Evolutionary conservation across 2,888 invertebrate species (phyloP), one percentile per base, ranked within the genome.

Genomic region (Chesias legatella): DNA sequence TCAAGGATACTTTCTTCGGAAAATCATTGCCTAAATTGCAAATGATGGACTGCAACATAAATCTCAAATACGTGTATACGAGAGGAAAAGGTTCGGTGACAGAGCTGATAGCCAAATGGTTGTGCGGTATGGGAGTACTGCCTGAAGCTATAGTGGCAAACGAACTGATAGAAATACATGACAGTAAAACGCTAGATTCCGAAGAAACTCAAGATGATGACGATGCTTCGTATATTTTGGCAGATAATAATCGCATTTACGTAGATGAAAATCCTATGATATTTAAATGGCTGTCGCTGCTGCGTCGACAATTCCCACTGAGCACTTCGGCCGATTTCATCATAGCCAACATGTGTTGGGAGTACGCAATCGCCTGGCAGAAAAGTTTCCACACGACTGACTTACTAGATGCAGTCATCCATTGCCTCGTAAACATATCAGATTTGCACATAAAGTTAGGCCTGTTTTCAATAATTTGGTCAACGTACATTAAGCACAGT

Each of bases 291-390:
- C 66, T 94, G 1, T 89, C 90, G 13, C 74, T 93, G 11, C 74
- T 95, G 41, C 91, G 92, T 32, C 89, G 90, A 28, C 94, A 95
- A 64, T 98, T 98, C 71, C 98, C 98, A 0, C 92, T 95, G 55
- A 97, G 97, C 72, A 89, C 97, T 36, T 91, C 93, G 39, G 90
- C 94, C 0, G 93, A 94, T 60, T 92, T 94, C 24, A 82, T 98
- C 25, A 85, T 97, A 32, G 92, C 94, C 7, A 96, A 97, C 70
- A 93, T 97, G 90, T 92, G 94, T 53, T 98, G 98, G 98, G 97
- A 98, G 73, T 96, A 95, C 70, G 92, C 95, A 36, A 91, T 94
- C 53, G 90, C 91, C 34, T 98, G 98, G 97, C 94, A 95, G 66
- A 95, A 94, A 72, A 91, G 94, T 53, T 89, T 93, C 46, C 89